Evolutionary conservation across 2,888 invertebrate species (phyloP), one percentile per base, ranked within the genome.

Genomic region (Electrophaes corylata): DNA sequence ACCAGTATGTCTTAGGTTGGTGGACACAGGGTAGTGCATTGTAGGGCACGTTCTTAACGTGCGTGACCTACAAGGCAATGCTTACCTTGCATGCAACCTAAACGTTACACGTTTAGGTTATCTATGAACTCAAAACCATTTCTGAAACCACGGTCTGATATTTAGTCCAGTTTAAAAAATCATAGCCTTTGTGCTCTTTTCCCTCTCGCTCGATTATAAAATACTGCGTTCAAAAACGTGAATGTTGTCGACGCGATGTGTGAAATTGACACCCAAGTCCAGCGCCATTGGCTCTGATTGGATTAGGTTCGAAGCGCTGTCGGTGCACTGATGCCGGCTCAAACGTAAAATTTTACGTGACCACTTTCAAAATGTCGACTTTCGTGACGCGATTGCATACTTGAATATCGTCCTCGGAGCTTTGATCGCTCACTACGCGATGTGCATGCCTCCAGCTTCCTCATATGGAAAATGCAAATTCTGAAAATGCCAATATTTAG

Each of bases 331-430:
- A 85, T 78, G 83, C 76, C 75, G 80, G 83, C 80, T 86, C 84
- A 86, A 88, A 90, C 87, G 88, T 91, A 88, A 89, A 89, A 89
- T 90, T 91, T 90, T 90, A 91, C 90, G 88, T 89, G 89, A 90
- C 91, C 88, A 87, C 89, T 89, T 88, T 86, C 83, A 67, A 79
- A 87, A 84, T 82, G 82, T 80, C 79, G 82, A 79, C 82, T 86
- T 84, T 80, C 81, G 80, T 77, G 81, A 81, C 78, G 78, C 78
- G 76, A 88, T 83, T 83, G 84, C 84, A 83, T 79, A 83, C 82
- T 83, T 78, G 73, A 76, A 72, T 72, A 75, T 70, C 73, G 73
- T 72, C 67, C 72, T 74, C 72, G 63, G 70, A 72, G 77, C 76
- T 79, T 73, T 79, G 80, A 83, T 85, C 76, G 79, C 76, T 81